phyloP scores from a whole-genome alignment of 2,888 invertebrate genomes.

The Amblyjoppa proteus region DNA sequence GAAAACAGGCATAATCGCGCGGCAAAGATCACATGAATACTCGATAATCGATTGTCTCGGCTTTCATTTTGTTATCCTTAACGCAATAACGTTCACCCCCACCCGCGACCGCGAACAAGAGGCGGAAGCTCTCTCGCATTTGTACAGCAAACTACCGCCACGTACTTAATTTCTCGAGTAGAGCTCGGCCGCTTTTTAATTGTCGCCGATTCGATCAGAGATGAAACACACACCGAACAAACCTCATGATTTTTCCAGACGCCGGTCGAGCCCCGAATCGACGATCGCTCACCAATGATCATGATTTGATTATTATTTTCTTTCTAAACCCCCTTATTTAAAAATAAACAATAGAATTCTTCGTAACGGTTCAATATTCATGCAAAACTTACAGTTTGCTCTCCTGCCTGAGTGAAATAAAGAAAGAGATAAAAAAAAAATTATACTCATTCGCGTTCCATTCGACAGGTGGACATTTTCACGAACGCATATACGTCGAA shows the following conservation, averaged over 20 bases:
- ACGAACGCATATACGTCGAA: slow-evolving; percentile 42
- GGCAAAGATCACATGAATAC: background rate
- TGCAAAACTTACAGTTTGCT: background rate
- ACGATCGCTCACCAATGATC: background rate
- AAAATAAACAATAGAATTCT: background rate
- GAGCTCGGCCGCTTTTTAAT: background rate
- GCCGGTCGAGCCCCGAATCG: background rate
- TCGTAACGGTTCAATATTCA: background rate
- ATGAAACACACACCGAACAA: background rate
- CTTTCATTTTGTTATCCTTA: background rate
- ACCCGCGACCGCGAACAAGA: background rate
- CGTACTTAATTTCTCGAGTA: background rate
- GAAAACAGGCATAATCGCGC: too few species aligned
- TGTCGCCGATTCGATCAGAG: background rate
- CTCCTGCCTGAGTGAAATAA: background rate
- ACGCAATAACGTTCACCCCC: background rate
- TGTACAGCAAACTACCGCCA: background rate
- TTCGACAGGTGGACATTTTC: slow-evolving; percentile 67
- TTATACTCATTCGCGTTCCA: slow-evolving; percentile 15
- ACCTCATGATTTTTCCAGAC: background rate
- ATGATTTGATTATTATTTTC: background rate
- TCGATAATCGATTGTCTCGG: slow-evolving; percentile 9
- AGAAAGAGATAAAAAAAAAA: slow-evolving; percentile 19
- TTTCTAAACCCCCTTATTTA: background rate
- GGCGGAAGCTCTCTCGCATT: background rate